A percentile compares a stretch with the other conserved stretches of the same genome.
These are phyloP conservation scores for Sus cebifrons DNA, from an alignment of 2,797 vertebrate species.

Conservation along the genomic window DNA sequence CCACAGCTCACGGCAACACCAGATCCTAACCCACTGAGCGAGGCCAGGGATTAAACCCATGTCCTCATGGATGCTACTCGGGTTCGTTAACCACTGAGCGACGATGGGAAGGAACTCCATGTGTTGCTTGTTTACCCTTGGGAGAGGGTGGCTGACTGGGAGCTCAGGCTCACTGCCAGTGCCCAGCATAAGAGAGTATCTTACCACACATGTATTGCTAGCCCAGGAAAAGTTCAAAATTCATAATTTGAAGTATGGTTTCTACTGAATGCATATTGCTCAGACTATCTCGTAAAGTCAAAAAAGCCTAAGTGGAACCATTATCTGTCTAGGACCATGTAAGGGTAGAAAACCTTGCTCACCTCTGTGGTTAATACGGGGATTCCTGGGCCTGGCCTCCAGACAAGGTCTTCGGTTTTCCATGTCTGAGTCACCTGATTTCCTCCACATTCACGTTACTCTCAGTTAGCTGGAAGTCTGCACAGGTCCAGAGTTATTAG, in stretches of 20 bases:
- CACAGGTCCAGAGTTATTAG: conserved; percentile 45
- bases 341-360: conserved; percentile 62
- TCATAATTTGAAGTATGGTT: background rate
- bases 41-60: too few relatives aligned
- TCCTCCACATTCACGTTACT: background rate
- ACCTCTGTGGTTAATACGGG: conserved; percentile 82
- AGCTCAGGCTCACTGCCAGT: background rate
- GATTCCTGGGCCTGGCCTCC: conserved; percentile 64
- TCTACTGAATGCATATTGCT: background rate
- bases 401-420: conserved; percentile 75
- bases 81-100: too few relatives aligned
- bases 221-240: background rate
- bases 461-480: conserved; percentile 34
- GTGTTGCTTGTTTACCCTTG: background rate
- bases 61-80: too few relatives aligned
- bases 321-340: background rate
- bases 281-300: background rate
- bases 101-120: background rate
- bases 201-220: background rate
- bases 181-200: background rate
- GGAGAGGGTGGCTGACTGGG: background rate
- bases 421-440: conserved; percentile 77
- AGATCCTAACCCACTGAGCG: too few relatives aligned
- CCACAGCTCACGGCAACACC: too few relatives aligned
- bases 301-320: background rate